Evolutionary conservation across 2,888 invertebrate species (phyloP), one percentile per base, ranked within the genome.

Genomic region (Melinaea menophilus): DNA sequence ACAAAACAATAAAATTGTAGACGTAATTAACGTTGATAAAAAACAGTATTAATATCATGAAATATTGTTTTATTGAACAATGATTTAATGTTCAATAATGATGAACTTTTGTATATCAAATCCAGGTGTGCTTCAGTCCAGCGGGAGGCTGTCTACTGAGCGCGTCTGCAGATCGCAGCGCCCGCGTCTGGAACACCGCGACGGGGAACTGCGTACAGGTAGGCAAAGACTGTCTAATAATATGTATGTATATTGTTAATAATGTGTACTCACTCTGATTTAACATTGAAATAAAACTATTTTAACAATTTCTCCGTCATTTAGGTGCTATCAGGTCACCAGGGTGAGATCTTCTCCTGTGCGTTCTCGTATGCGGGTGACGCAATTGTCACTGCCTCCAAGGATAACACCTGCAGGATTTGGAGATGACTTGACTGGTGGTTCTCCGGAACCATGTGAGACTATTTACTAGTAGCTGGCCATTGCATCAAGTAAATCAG

Each of bases 281-380:
- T 22, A 22, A 22, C 22, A 22, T 22, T 22, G 22, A 22, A 22
- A 22, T 22, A 22, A 22, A 22, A 22, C 22, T 41, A 41, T 7
- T 9, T 9, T 41, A 1, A 41, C 11, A 5, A 41, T 41, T 41
- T 41, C 1, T 9, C 3, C 11, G 7, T 9, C 11, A 9, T 81
- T 12, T 92, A 95, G 86, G 92, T 94, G 11, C 87, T 96, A 4
- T 92, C 93, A 9, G 96, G 95, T 0, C 96, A 96, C 73, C 92
- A 93, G 22, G 94, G 94, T 5, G 96, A 96, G 79, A 95, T 96
- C 55, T 96, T 96, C 84, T 95, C 95, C n/a, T 95, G 95, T 73
- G 94, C 94, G 2, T 96, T 94, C 80, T 96, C 95, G 46, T 96
- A 96, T 81, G 91, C 93, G 0, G 96, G 95, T 0, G 95, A 95